phyloP scores from a whole-genome alignment of 2,888 invertebrate species.

The Drosophila hamatofila region DNA sequence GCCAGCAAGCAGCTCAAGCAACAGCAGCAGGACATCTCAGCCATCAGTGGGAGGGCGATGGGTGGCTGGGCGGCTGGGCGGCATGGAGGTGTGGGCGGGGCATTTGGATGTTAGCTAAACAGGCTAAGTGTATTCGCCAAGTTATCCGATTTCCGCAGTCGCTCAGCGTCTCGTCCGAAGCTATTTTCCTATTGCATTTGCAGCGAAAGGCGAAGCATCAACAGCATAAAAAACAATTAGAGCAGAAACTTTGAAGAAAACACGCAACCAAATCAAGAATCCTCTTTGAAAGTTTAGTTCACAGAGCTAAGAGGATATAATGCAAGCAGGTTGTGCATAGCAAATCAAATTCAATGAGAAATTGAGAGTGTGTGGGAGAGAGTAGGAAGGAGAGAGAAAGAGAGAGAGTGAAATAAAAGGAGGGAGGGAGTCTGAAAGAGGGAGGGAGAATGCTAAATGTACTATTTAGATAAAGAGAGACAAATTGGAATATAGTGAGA shows the following conservation, averaged over 20 bases:
- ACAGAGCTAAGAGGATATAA: constrained; percentile 4
- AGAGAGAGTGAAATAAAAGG: not conserved
- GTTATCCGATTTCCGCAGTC: constrained; percentile 41
- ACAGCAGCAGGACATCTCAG: constrained; percentile 12
- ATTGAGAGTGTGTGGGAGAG: no score
- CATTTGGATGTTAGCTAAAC: constrained; percentile 29
- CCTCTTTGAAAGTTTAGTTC: constrained; percentile 1
- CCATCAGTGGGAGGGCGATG: not conserved
- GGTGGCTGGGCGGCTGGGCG: not conserved
- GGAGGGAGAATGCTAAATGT: not conserved
- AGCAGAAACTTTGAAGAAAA: constrained; percentile 26
- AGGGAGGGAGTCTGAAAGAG: not conserved
- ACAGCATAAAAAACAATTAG: constrained; percentile 46
- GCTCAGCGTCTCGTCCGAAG: constrained; percentile 21
- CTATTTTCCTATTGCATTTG: constrained; percentile 15
- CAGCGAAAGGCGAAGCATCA: constrained; percentile 14
- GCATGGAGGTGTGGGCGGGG: not conserved
- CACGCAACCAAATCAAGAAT: constrained; percentile 18
- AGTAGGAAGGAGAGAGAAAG: no score
- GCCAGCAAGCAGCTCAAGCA: not conserved
- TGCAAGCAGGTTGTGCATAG: constrained; percentile 5
- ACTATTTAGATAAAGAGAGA: no score
- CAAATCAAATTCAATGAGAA: not conserved
- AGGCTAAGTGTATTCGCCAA: constrained; percentile 35
- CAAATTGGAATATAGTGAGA: not conserved